A percentile compares a stretch with the other conserved stretches of the same genome.
These are phyloP conservation scores for Nymphalis urticae DNA, from an alignment of 2,888 invertebrate species.

Conservation along the genomic window DNA sequence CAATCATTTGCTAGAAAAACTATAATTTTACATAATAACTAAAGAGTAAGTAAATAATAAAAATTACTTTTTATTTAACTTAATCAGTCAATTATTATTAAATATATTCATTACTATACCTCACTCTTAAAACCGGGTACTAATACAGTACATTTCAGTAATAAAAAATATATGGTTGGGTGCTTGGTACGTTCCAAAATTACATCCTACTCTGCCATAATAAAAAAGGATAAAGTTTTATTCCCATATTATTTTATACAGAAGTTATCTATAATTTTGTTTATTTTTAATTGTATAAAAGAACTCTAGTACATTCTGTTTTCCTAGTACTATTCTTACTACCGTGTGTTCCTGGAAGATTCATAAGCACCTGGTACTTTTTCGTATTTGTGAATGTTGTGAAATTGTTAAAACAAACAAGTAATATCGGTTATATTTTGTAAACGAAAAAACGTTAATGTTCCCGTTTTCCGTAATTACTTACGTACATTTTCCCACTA, in stretches of 20 bases:
- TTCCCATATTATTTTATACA: not conserved
- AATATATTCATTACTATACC: not conserved
- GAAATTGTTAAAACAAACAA: too few relatives aligned
- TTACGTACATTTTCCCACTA: not conserved
- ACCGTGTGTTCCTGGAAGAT: too few relatives aligned
- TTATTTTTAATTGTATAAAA: not conserved
- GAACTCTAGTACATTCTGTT: conserved; percentile 13
- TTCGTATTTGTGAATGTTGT: not conserved
- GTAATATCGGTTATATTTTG: too few relatives aligned
- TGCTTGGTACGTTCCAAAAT: not conserved
- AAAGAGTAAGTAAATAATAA: too few relatives aligned
- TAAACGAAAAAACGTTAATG: too few relatives aligned
- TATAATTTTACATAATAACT: too few relatives aligned
- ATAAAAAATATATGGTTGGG: not conserved
- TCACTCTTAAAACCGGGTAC: not conserved
- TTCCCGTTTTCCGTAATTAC: not conserved
- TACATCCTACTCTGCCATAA: not conserved
- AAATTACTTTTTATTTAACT: too few relatives aligned
- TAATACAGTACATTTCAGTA: not conserved
- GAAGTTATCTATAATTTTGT: not conserved
- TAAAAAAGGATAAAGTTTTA: not conserved
- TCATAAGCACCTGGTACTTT: conserved; percentile 14
- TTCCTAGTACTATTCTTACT: not conserved
- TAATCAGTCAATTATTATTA: too few relatives aligned
- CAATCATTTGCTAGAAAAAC: too few relatives aligned